Evolutionary conservation across 2,888 invertebrate genomes (phyloP).

Genomic region (Eucera pruinosa): DNA sequence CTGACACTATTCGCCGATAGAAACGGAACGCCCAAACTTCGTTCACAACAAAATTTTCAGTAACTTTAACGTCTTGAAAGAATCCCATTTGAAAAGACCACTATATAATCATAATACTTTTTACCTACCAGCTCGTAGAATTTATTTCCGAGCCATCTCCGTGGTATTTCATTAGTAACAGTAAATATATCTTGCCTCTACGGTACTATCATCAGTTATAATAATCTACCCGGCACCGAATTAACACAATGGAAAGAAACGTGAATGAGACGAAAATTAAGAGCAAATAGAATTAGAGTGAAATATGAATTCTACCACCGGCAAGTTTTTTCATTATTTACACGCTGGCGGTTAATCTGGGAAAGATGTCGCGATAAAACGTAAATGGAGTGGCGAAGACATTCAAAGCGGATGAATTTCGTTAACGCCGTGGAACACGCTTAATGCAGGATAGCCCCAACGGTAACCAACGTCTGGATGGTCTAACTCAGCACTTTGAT

Average conservation of each 20-base stretch:
- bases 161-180: too few species aligned
- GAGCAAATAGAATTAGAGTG: not conserved
- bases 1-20: too few species aligned
- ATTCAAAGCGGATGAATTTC: conserved; percentile 61
- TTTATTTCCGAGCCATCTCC: too few species aligned
- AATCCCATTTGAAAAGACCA: too few species aligned
- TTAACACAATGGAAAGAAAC: not conserved
- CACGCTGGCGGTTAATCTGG: conserved; percentile 14
- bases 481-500: conserved; percentile 78
- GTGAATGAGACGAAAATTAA: not conserved
- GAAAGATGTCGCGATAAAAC: conserved; percentile 15
- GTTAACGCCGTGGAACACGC: conserved; percentile 63
- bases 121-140: too few species aligned
- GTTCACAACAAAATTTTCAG: too few species aligned
- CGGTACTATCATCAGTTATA: too few species aligned
- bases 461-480: conserved; percentile 59
- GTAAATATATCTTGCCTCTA: too few species aligned
- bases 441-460: conserved; percentile 63
- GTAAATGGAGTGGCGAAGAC: conserved; percentile 34
- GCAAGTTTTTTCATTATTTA: conserved; percentile 29
- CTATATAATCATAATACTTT: too few species aligned
- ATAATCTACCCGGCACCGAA: too few species aligned
- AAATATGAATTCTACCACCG: not conserved
- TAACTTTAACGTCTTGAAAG: too few species aligned
- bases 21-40: too few species aligned